A percentile compares a stretch with the other conserved stretches of the same genome.
Evolutionary conservation across 2,888 invertebrate genomes (phyloP).

Genomic region (Rhagophthalmus giganteus): DNA sequence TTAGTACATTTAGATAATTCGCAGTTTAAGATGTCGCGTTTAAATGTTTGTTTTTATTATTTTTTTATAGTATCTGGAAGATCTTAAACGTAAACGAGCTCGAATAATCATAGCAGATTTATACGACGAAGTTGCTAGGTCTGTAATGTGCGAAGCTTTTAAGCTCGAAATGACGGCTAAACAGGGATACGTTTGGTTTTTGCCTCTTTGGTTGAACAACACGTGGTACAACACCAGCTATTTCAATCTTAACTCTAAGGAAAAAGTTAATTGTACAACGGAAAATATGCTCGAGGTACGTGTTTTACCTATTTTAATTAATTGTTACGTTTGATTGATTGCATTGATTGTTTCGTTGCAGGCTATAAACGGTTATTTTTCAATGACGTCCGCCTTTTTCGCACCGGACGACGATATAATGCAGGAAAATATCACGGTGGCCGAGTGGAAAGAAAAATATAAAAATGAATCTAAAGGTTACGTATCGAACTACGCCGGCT

Average conservation of each 20-base stretch:
- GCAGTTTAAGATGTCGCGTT: no score
- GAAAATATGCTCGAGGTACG: conserved; percentile 62
- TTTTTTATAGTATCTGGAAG: conserved; percentile 69
- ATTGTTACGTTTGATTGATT: background rate
- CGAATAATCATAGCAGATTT: conserved; percentile 81
- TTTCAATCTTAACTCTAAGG: conserved; percentile 51
- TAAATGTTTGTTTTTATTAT: no score
- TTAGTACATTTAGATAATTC: no score
- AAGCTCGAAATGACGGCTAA: conserved; percentile 68
- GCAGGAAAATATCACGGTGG: conserved; percentile 68
- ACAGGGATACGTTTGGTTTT: conserved; percentile 83
- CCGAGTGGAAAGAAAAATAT: conserved; percentile 63
- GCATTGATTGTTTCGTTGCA: conserved; percentile 40
- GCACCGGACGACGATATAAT: conserved; percentile 63
- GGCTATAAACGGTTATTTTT: conserved; percentile 74
- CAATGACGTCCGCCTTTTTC: conserved; percentile 69
- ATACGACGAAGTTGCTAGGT: conserved; percentile 71
- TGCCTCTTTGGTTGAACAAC: conserved; percentile 72
- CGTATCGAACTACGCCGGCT: conserved; percentile 69
- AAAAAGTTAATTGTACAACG: conserved; percentile 62
- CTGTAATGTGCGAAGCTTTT: conserved; percentile 82
- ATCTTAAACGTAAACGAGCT: conserved; percentile 67
- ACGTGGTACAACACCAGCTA: conserved; percentile 66
- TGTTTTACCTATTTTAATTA: conserved; percentile 2
- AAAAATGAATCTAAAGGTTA: conserved; percentile 34